These are phyloP conservation scores for Salpingus planirostris DNA, from an alignment of 2,888 invertebrate genomes.

Conservation along the genomic window DNA sequence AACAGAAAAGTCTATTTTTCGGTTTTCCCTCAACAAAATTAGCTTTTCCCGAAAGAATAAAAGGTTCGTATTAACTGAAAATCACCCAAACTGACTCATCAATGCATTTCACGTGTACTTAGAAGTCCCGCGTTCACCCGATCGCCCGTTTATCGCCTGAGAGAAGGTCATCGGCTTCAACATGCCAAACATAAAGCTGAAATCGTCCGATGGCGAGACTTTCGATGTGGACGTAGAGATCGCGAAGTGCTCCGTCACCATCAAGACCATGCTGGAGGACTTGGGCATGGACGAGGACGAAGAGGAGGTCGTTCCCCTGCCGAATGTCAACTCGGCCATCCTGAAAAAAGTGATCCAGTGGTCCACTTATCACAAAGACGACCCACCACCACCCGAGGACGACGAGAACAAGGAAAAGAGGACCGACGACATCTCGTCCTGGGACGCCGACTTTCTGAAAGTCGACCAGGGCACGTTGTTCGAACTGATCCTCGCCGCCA, in stretches of 20 bases:
- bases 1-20: too few species aligned
- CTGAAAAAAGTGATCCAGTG: conserved; percentile 89
- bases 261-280: conserved; percentile 97
- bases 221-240: conserved; percentile 96
- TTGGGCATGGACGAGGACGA: conserved; percentile 86
- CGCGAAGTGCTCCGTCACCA: conserved; percentile 94
- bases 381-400: conserved; percentile 92
- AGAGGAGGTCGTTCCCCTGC: conserved; percentile 91
- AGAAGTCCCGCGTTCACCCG: too few species aligned
- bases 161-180: too few species aligned
- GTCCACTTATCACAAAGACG: conserved; percentile 92
- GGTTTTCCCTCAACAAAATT: too few species aligned
- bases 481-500: conserved; percentile 93
- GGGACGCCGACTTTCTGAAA: conserved; percentile 99
- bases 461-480: conserved; percentile 96
- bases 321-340: conserved; percentile 96
- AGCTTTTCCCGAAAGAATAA: too few species aligned
- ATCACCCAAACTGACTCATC: too few species aligned
- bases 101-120: too few species aligned
- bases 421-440: conserved; percentile 97
- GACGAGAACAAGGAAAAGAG: conserved; percentile 96
- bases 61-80: too few species aligned
- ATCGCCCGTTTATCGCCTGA: too few species aligned
- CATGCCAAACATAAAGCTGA: conserved; percentile 91
- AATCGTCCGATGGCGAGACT: conserved; percentile 90